phyloP scores from a whole-genome alignment of 2,888 invertebrate species.

The Hirtodrosophila histrioides region DNA sequence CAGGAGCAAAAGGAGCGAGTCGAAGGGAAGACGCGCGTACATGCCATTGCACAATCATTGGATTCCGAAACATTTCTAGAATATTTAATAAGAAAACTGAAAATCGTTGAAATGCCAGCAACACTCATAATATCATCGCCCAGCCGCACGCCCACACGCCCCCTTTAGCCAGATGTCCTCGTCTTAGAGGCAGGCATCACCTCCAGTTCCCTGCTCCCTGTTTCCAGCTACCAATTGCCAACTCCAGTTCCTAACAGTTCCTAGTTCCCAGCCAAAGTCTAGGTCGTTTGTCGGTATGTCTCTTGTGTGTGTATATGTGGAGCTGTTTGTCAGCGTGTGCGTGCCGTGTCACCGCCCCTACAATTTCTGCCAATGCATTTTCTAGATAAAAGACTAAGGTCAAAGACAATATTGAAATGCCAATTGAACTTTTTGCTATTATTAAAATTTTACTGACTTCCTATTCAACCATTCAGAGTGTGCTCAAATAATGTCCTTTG shows the following conservation, averaged over 20 bases:
- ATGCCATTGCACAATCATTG: slow-evolving; percentile 81
- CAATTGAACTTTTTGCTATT: slow-evolving; percentile 76
- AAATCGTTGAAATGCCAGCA: slow-evolving; percentile 81
- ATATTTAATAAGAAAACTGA: slow-evolving; percentile 82
- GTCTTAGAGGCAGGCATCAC: slow-evolving; percentile 16
- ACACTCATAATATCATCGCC: slow-evolving; percentile 73
- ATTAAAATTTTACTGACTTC: slow-evolving; percentile 67
- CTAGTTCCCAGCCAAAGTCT: slow-evolving; percentile 43
- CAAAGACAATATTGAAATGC: slow-evolving; percentile 81
- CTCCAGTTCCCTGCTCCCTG: slow-evolving; percentile 11
- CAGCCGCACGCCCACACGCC: slow-evolving; percentile 22
- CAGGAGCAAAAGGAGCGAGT: neutral
- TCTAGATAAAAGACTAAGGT: slow-evolving; percentile 74
- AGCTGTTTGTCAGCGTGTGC: slow-evolving; percentile 1
- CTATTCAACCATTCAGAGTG: slow-evolving; percentile 9
- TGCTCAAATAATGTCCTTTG: slow-evolving; percentile 21
- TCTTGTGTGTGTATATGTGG: neutral
- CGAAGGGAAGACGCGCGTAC: slow-evolving; percentile 62
- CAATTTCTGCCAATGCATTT: slow-evolving; percentile 52
- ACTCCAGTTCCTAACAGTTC: slow-evolving; percentile 11
- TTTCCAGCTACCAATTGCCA: too few relatives aligned
- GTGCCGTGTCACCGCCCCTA: slow-evolving; percentile 51
- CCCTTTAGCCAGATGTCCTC: slow-evolving; percentile 13
- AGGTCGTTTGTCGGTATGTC: slow-evolving; percentile 34
- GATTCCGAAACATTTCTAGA: slow-evolving; percentile 81